Conservation (phyloP, 2,888 invertebrate species). For the Cheilosia vernalis region DNA sequence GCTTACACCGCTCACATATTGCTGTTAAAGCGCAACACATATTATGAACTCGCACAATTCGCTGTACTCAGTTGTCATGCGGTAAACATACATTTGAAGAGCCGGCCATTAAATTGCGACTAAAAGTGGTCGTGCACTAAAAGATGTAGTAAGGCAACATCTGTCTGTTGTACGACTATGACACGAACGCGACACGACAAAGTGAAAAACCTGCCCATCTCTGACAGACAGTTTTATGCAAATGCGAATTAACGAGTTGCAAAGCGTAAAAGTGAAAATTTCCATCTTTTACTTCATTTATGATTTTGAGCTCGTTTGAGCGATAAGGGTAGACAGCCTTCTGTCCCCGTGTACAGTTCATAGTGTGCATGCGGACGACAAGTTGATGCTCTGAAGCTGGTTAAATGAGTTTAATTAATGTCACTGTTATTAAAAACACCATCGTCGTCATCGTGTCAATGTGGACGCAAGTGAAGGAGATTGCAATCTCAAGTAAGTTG, state of each 20-base stretch:
- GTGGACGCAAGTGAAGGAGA: constrained; percentile 24
- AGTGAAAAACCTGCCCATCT: constrained; percentile 18
- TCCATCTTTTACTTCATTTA: constrained; percentile 8
- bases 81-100: constrained; percentile 55
- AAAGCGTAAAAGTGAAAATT: constrained; percentile 47
- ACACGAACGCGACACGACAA: constrained; percentile 10
- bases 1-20: not conserved
- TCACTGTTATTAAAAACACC: constrained; percentile 55
- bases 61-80: constrained; percentile 18
- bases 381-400: constrained; percentile 28
- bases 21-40: constrained; percentile 34
- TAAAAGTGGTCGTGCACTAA: constrained; percentile 38
- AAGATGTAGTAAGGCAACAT: constrained; percentile 28
- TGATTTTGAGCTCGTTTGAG: constrained; percentile 11
- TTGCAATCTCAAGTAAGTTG: constrained; percentile 61
- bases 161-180: constrained; percentile 28
- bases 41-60: not conserved
- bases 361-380: not conserved
- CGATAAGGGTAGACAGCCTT: not conserved
- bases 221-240: constrained; percentile 48
- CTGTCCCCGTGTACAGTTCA: not conserved
- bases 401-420: constrained; percentile 67
- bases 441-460: constrained; percentile 15
- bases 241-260: constrained; percentile 40
- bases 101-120: constrained; percentile 53